phyloP scores from a whole-genome alignment of 2,797 vertebrate species.

The Channallabes apus region DNA sequence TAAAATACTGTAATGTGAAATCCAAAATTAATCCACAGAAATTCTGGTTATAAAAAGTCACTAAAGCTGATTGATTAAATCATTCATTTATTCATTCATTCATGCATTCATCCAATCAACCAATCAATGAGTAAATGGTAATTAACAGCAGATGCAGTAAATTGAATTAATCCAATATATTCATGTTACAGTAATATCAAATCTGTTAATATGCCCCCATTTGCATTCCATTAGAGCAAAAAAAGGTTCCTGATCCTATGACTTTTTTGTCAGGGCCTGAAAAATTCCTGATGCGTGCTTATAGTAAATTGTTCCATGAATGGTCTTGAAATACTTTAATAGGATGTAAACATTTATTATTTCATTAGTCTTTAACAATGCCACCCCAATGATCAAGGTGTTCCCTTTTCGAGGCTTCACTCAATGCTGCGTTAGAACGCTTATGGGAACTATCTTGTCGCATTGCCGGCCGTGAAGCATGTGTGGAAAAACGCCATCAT shows the following conservation, averaged over 20 bases:
- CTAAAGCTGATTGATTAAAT: too few relatives aligned
- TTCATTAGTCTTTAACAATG: not conserved
- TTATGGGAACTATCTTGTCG: too few relatives aligned
- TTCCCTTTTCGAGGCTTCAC: too few relatives aligned
- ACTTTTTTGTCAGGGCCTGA: not conserved
- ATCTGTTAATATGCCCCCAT: not conserved
- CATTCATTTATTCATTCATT: too few relatives aligned
- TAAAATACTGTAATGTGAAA: not conserved
- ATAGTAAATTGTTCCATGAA: not conserved
- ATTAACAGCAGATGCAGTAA: not conserved
- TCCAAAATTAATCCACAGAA: not conserved
- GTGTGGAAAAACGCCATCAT: too few relatives aligned
- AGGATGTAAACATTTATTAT: not conserved
- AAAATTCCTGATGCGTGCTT: not conserved
- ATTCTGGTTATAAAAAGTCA: not conserved
- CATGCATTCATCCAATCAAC: not conserved
- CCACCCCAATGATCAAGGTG: not conserved
- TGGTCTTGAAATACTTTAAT: not conserved
- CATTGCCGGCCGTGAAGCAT: too few relatives aligned
- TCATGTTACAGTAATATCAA: not conserved
- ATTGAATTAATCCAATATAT: not conserved
- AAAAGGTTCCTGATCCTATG: not conserved
- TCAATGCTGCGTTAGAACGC: too few relatives aligned
- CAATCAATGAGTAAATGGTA: not conserved
- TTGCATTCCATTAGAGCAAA: not conserved